Evolutionary conservation across 2,113 vertebrate genomes (phyloP).

Genomic region (Pseudopodoces humilis): DNA sequence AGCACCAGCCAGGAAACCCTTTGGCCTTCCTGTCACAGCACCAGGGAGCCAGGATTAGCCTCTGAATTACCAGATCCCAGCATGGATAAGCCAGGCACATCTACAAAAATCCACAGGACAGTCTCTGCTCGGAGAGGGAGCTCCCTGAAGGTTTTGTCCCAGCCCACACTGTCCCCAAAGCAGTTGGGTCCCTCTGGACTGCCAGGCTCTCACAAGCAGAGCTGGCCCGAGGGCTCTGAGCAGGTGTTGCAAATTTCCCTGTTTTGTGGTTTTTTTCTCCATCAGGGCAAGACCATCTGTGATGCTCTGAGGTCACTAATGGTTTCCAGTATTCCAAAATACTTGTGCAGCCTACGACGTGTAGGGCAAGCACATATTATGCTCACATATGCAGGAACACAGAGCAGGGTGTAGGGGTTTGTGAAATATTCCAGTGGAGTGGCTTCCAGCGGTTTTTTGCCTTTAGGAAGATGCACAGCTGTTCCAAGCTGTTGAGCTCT

Average conservation of each 20-base stretch:
- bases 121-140: background rate
- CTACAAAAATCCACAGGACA: background rate
- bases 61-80: background rate
- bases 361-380: background rate
- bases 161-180: background rate
- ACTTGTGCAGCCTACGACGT: background rate
- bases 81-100: background rate
- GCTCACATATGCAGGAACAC: background rate
- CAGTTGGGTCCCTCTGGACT: conserved; percentile 17
- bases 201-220: background rate
- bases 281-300: conserved; percentile 23
- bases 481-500: background rate
- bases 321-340: conserved; percentile 35
- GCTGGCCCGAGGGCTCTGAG: background rate
- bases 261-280: background rate
- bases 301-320: conserved; percentile 45
- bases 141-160: background rate
- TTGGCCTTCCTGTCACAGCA: background rate
- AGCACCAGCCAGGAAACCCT: background rate
- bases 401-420: background rate
- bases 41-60: background rate
- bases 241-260: background rate
- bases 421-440: background rate
- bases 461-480: conserved; percentile 51
- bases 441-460: conserved; percentile 22